phyloP scores from a whole-genome alignment of 2,113 vertebrate species.

The Anguilla japonica region DNA sequence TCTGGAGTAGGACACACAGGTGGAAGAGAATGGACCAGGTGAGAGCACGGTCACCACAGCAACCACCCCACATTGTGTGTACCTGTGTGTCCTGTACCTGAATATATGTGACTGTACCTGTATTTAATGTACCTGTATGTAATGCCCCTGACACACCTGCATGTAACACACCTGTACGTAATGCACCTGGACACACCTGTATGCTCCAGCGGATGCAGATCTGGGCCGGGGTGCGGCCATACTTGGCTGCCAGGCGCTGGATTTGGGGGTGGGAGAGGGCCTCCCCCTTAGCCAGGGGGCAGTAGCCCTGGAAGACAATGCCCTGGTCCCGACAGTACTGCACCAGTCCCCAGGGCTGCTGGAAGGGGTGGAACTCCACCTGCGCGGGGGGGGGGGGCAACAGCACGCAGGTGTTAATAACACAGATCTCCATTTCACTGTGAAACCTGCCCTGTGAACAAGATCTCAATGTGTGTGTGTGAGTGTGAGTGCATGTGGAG shows the following conservation, averaged over 20 bases:
- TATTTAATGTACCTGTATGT: too few relatives aligned
- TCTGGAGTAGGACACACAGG: constrained; percentile 56
- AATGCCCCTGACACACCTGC: too few relatives aligned
- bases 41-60: neutral
- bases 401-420: neutral
- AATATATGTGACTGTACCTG: neutral
- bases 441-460: neutral
- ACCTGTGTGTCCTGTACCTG: neutral
- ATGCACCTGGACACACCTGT: constrained; percentile 45
- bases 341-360: constrained; percentile 69
- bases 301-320: constrained; percentile 74
- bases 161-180: constrained; percentile 32
- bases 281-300: constrained; percentile 74
- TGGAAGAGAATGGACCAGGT: neutral
- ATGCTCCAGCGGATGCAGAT: constrained; percentile 75
- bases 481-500: neutral
- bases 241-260: constrained; percentile 66
- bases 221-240: constrained; percentile 66
- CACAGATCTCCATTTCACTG: neutral
- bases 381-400: constrained; percentile 28
- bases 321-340: constrained; percentile 68
- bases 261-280: constrained; percentile 63
- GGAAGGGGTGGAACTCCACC: constrained; percentile 78
- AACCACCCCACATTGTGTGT: neutral
- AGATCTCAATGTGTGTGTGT: neutral